These are phyloP conservation scores for Heterodera carotae DNA, from an alignment of 1,140 invertebrate genomes.

Conservation along the genomic window DNA sequence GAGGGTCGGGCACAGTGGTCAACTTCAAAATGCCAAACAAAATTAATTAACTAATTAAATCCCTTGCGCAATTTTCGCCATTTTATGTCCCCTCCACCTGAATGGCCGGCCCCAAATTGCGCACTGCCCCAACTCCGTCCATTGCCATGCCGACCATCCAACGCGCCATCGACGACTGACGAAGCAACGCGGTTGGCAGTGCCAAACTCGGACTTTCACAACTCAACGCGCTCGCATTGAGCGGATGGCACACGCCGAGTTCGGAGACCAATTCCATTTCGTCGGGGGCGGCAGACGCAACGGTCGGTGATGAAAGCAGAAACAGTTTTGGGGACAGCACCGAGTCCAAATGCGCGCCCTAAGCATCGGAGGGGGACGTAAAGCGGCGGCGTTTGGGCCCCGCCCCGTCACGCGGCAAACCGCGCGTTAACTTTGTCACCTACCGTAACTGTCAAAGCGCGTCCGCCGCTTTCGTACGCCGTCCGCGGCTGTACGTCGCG, in stretches of 20 bases:
- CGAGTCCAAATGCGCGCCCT: conserved; percentile 56
- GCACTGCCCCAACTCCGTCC: conserved; percentile 87
- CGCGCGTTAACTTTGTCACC: too few relatives aligned
- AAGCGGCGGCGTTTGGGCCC: too few relatives aligned
- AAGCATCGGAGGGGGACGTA: too few relatives aligned
- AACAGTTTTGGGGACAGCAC: conserved; percentile 51
- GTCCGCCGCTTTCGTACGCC: conserved; percentile 75
- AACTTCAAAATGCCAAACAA: conserved; percentile 71
- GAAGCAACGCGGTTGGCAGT: conserved; percentile 43
- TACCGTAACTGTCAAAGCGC: conserved; percentile 77
- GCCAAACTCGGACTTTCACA: conserved; percentile 86
- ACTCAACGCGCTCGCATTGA: conserved; percentile 87
- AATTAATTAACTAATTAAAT: too few relatives aligned
- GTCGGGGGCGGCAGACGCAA: conserved; percentile 20
- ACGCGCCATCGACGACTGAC: conserved; percentile 37
- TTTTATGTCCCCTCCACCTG: too few relatives aligned
- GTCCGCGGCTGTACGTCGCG: conserved; percentile 64
- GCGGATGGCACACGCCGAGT: conserved; percentile 73
- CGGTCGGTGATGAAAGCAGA: conserved; percentile 44
- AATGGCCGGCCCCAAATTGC: conserved; percentile 80
- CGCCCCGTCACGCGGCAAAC: too few relatives aligned
- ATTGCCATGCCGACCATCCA: conserved; percentile 79
- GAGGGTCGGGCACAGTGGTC: conserved; percentile 87
- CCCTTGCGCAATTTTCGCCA: too few relatives aligned
- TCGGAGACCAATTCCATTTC: conserved; percentile 54